These are phyloP conservation scores for Mallotus villosus DNA, from an alignment of 2,797 vertebrate genomes.

Conservation along the genomic window DNA sequence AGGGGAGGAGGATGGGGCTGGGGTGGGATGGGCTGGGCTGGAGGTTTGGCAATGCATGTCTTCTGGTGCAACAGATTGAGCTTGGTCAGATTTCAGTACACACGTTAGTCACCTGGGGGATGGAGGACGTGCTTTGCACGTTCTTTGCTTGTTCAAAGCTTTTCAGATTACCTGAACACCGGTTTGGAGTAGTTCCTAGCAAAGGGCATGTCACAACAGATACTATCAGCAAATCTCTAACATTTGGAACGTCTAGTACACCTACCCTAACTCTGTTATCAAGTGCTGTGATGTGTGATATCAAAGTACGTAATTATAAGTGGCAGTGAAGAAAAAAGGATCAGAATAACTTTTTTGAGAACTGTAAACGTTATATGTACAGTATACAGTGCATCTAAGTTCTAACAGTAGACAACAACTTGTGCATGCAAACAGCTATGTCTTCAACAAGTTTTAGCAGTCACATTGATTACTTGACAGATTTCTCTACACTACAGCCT, in stretches of 20 bases:
- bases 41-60: constrained; percentile 45
- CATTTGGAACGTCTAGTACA: constrained; percentile 9
- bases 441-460: neutral
- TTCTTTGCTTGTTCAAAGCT: constrained; percentile 33
- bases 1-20: neutral
- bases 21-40: neutral
- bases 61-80: constrained; percentile 58
- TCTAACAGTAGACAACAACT: too few species aligned
- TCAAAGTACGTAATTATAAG: constrained; percentile 41
- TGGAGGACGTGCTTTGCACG: constrained; percentile 35
- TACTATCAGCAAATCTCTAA: constrained; percentile 37
- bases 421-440: neutral
- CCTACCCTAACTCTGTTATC: constrained; percentile 10
- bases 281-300: constrained; percentile 27
- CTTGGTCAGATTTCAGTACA: constrained; percentile 41
- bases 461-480: neutral
- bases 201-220: constrained; percentile 21
- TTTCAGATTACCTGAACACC: constrained; percentile 27
- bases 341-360: neutral
- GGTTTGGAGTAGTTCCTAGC: constrained; percentile 17
- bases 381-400: too few species aligned
- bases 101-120: constrained; percentile 35
- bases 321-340: constrained; percentile 23
- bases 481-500: too few species aligned
- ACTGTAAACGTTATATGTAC: neutral